Conservation (phyloP, 1,140 invertebrate genomes). For the Pollicipes pollicipes region DNA sequence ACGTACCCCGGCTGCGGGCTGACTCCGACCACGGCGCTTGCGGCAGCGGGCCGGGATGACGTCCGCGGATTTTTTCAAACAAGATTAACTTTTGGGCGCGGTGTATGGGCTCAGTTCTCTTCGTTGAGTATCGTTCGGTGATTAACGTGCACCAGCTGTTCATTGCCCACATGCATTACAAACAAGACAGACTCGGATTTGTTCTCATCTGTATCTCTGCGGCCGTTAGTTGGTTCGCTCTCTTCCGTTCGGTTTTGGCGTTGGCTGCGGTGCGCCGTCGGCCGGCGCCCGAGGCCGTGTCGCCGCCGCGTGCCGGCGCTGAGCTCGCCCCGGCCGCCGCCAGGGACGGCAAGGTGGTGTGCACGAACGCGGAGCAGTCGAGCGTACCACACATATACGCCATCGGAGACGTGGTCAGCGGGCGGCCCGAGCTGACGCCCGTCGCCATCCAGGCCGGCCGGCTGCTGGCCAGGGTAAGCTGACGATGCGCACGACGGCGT, state of each 20-base stretch:
- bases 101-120: no score
- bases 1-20: neutral
- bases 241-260: neutral
- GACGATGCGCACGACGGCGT: no score
- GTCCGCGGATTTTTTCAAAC: neutral
- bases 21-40: neutral
- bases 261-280: neutral
- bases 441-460: constrained; percentile 88
- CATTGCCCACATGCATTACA: no score
- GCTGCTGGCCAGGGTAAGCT: no score
- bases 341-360: constrained; percentile 35
- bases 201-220: no score
- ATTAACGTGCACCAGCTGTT: no score
- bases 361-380: constrained; percentile 48
- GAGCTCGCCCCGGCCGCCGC: neutral
- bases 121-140: no score
- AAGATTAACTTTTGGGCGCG: no score
- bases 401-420: constrained; percentile 75
- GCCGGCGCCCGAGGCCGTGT: neutral
- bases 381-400: constrained; percentile 77
- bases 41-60: neutral
- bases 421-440: constrained; percentile 88
- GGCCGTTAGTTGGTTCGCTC: constrained; percentile 13
- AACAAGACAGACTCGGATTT: no score
- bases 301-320: neutral